These are phyloP conservation scores for Mnemiopsis leidyi DNA, from an alignment of 37 sponge, comb jelly and placozoan genomes.

Conservation along the genomic window DNA sequence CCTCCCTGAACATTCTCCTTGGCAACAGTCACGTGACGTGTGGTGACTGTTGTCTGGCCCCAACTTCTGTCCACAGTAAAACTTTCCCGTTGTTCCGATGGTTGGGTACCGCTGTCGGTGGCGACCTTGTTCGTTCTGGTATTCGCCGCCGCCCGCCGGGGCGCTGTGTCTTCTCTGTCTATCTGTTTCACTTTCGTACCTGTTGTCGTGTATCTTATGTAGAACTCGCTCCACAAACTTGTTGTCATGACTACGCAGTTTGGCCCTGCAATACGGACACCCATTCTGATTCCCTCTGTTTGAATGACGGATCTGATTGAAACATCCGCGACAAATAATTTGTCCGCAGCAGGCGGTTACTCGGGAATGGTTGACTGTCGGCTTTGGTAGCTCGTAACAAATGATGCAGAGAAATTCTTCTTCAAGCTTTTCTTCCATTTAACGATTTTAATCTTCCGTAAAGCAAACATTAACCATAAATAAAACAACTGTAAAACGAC, in stretches of 20 bases:
- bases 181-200: not conserved
- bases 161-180: not conserved
- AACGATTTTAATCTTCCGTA: too few species aligned
- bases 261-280: slow-evolving; percentile 1
- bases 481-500: too few species aligned
- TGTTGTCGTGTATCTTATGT: not conserved
- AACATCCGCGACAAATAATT: not conserved
- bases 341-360: slow-evolving; percentile 22
- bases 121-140: not conserved
- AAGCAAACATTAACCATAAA: too few species aligned
- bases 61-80: not conserved
- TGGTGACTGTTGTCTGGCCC: not conserved
- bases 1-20: not conserved
- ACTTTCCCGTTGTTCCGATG: not conserved
- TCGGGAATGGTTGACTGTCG: not conserved
- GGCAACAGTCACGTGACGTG: not conserved
- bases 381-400: not conserved
- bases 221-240: not conserved
- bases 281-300: not conserved
- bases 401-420: not conserved
- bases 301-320: not conserved
- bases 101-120: not conserved
- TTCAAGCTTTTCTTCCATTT: not conserved
- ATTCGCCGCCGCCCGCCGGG: not conserved
- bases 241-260: not conserved